Conservation (phyloP, 1,140 invertebrate genomes). For the Panagrolaimus sp. region DNA sequence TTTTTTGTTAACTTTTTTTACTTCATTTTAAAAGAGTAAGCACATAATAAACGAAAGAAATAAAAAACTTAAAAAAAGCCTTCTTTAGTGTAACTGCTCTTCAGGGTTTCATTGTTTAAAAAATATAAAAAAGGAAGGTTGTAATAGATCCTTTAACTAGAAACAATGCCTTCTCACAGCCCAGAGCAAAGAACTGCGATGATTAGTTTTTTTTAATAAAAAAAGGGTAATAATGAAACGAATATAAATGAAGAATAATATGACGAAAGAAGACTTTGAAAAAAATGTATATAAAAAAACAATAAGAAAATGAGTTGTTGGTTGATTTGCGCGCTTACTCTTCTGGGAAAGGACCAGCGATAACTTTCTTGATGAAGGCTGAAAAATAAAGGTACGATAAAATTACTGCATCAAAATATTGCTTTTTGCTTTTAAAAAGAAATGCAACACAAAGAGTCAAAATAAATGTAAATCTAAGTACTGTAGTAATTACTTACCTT, state of each 20-base stretch:
- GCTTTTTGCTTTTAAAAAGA: too few relatives aligned
- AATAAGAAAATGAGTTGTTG: neutral
- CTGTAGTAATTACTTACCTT: conserved; percentile 48
- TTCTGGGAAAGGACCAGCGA: conserved; percentile 58
- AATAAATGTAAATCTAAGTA: neutral
- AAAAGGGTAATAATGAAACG: neutral
- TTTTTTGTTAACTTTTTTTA: conserved; percentile 8
- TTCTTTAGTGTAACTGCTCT: neutral
- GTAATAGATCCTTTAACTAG: neutral
- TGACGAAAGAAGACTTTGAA: conserved; percentile 4
- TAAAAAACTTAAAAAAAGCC: conserved; percentile 5
- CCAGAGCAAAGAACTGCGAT: too few relatives aligned
- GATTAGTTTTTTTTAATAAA: neutral
- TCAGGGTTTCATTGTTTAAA: neutral
- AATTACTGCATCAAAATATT: neutral
- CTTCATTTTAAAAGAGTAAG: conserved; percentile 9
- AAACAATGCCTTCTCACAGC: conserved; percentile 14
- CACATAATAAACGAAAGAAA: neutral
- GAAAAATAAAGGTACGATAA: conserved; percentile 28
- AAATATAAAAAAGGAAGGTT: too few relatives aligned
- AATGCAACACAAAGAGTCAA: conserved; percentile 13
- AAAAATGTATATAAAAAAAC: neutral
- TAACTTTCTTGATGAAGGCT: conserved; percentile 59
- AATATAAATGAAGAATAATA: neutral
- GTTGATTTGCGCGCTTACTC: conserved; percentile 28